phyloP scores from a whole-genome alignment of 1,140 invertebrate species.

The Euwallacea fornicatus region DNA sequence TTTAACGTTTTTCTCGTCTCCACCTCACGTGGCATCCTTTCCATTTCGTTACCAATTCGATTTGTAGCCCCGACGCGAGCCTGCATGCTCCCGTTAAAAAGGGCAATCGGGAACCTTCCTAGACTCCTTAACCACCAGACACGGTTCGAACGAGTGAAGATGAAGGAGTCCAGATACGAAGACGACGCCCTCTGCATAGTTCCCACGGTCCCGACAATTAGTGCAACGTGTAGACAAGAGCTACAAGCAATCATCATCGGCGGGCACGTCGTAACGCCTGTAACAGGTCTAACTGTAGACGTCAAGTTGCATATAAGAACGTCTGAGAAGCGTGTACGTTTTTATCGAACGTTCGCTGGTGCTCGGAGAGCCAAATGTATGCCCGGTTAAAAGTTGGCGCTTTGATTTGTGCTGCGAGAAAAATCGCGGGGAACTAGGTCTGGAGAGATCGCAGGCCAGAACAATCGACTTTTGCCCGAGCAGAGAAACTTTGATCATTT shows the following conservation, averaged over 20 bases:
- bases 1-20: too few relatives aligned
- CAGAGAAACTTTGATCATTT: neutral
- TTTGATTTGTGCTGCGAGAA: neutral
- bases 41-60: too few relatives aligned
- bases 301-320: slow-evolving; percentile 33
- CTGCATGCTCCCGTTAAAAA: too few relatives aligned
- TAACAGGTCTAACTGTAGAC: slow-evolving; percentile 33
- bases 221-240: slow-evolving; percentile 6
- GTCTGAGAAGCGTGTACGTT: slow-evolving; percentile 30
- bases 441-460: neutral
- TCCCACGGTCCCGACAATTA: slow-evolving; percentile 27
- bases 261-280: slow-evolving; percentile 29
- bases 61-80: too few relatives aligned
- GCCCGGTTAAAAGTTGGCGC: neutral
- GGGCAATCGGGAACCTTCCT: too few relatives aligned
- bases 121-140: too few relatives aligned
- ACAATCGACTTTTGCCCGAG: neutral
- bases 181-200: neutral
- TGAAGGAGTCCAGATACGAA: too few relatives aligned
- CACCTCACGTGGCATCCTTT: too few relatives aligned
- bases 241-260: slow-evolving; percentile 8
- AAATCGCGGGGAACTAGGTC: neutral
- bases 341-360: slow-evolving; percentile 40
- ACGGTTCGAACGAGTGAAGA: too few relatives aligned
- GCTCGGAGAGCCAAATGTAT: slow-evolving; percentile 14